phyloP scores from a whole-genome alignment of 2,797 vertebrate species.

The Enteromius afrohamiltoni region DNA sequence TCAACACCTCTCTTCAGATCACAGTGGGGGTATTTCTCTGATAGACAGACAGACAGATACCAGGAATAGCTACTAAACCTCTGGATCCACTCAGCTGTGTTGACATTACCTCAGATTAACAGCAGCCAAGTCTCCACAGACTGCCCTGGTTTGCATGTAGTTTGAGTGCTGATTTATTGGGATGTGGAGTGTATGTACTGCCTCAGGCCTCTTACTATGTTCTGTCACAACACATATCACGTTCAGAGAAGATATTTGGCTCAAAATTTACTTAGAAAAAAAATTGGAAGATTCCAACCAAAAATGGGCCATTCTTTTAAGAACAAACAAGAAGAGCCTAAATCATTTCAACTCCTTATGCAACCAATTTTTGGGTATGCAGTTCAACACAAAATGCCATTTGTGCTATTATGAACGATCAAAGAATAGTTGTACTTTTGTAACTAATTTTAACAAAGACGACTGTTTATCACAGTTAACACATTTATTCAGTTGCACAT shows the following conservation, averaged over 20 bases:
- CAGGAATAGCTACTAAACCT: slow-evolving; percentile 31
- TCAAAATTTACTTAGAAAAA: background rate
- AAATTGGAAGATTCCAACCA: background rate
- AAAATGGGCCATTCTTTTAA: slow-evolving; percentile 19
- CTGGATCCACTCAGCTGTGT: slow-evolving; percentile 38
- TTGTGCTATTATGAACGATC: background rate
- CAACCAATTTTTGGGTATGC: slow-evolving; percentile 9
- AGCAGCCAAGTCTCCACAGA: slow-evolving; percentile 29
- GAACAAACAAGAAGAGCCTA: slow-evolving; percentile 16
- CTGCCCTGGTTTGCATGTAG: slow-evolving; percentile 7
- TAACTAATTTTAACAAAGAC: background rate
- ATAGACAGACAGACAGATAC: slow-evolving; percentile 51
- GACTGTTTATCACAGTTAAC: background rate
- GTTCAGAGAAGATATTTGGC: slow-evolving; percentile 14
- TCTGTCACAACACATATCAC: slow-evolving; percentile 47
- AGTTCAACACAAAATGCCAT: slow-evolving; percentile 4
- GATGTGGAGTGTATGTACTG: slow-evolving; percentile 23
- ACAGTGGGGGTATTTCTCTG: slow-evolving; percentile 40
- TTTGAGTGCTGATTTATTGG: slow-evolving; percentile 33
- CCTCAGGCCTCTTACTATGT: slow-evolving; percentile 34
- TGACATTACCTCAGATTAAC: slow-evolving; percentile 30
- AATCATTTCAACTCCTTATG: slow-evolving; percentile 3
- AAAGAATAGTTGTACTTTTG: background rate
- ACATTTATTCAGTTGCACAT: background rate
- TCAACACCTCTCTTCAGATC: slow-evolving; percentile 50